phyloP scores from a whole-genome alignment of 2,888 invertebrate genomes.

The Acanthococcus lagerstroemiae region DNA sequence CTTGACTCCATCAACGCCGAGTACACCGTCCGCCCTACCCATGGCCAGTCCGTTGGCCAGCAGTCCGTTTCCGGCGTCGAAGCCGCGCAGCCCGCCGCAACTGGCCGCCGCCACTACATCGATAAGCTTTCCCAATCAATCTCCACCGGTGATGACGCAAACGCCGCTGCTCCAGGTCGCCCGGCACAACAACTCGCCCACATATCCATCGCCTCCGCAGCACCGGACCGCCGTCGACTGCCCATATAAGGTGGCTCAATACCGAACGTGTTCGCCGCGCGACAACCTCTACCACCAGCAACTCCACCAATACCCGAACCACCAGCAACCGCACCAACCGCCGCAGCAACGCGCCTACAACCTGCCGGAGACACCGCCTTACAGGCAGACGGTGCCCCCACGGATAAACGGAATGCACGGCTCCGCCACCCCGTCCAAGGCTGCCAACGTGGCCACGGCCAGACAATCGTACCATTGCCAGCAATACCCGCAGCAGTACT shows the following conservation, averaged over 20 bases:
- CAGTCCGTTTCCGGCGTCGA: conserved; percentile 3
- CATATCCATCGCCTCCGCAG: conserved; percentile 33
- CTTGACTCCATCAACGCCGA: conserved; percentile 35
- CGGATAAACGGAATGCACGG: conserved; percentile 12
- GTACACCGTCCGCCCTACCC: conserved; percentile 29
- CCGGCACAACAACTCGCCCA: conserved; percentile 34
- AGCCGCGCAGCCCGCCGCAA: conserved; percentile 17
- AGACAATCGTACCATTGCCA: conserved; percentile 33
- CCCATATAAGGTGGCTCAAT: conserved; percentile 13
- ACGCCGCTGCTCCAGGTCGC: conserved; percentile 29
- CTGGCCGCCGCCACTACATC: conserved; percentile 39
- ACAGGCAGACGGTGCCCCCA: conserved; percentile 7
- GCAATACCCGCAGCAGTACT: conserved; percentile 39
- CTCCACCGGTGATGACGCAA: conserved; percentile 33
- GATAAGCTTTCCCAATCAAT: conserved; percentile 49
- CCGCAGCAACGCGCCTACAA: conserved; percentile 35
- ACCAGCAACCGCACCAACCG: background rate
- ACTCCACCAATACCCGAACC: conserved; percentile 20
- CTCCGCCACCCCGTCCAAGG: background rate
- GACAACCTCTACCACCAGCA: conserved; percentile 19
- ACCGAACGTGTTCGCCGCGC: conserved; percentile 5
- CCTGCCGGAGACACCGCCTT: conserved; percentile 39
- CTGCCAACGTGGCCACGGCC: conserved; percentile 34
- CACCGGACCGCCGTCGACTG: conserved; percentile 32
- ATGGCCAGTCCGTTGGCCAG: conserved; percentile 31